These are phyloP conservation scores for Perca flavescens DNA, from an alignment of 2,113 vertebrate genomes.

Conservation along the genomic window DNA sequence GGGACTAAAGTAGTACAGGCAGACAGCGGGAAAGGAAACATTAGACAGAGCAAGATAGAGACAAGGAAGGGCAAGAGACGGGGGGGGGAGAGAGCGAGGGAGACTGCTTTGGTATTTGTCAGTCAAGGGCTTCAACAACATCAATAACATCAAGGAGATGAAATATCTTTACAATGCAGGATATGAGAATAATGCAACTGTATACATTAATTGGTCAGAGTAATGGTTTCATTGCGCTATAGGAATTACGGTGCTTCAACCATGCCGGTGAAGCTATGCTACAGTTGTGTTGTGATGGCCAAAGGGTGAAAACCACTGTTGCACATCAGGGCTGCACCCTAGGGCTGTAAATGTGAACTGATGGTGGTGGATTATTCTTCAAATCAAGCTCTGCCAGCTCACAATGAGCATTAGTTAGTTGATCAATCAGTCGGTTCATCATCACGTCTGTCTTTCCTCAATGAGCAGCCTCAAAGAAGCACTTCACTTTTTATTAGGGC, in stretches of 20 bases:
- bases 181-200: background rate
- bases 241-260: background rate
- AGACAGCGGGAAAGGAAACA: background rate
- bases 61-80: background rate
- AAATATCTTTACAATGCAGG: background rate
- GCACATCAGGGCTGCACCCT: constrained; percentile 48
- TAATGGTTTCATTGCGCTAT: background rate
- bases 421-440: constrained; percentile 18
- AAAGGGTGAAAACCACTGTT: constrained; percentile 2
- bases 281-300: background rate
- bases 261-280: background rate
- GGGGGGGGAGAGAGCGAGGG: background rate
- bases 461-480: background rate
- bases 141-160: background rate
- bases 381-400: background rate
- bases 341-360: constrained; percentile 47
- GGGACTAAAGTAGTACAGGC: constrained; percentile 41
- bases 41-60: background rate
- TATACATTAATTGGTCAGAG: background rate
- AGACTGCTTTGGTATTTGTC: background rate
- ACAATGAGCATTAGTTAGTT: background rate
- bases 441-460: background rate
- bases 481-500: no score
- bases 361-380: background rate
- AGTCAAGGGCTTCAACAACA: background rate